These are phyloP conservation scores for Diabrotica undecimpunctata DNA, from an alignment of 1,140 invertebrate species.

Conservation along the genomic window DNA sequence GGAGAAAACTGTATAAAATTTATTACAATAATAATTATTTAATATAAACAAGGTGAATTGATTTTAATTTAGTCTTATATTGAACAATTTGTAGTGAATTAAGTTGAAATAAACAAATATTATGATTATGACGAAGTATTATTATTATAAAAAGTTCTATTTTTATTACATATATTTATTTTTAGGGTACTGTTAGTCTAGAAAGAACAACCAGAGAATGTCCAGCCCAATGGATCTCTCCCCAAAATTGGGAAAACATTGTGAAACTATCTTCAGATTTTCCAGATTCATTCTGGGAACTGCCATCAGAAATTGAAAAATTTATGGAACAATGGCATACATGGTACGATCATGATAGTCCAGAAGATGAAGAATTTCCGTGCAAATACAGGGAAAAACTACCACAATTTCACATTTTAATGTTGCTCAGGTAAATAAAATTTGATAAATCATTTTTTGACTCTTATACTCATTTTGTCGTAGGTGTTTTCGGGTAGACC, in stretches of 20 bases:
- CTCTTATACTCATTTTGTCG: too few species aligned
- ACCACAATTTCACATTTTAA: constrained; percentile 68
- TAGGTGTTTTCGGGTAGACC: constrained; percentile 80
- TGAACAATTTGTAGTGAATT: too few species aligned
- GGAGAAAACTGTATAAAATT: too few species aligned
- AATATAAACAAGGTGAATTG: too few species aligned
- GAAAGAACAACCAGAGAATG: constrained; percentile 66
- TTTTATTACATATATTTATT: not conserved
- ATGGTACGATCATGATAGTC: constrained; percentile 80
- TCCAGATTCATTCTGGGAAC: constrained; percentile 58
- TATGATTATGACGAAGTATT: too few species aligned
- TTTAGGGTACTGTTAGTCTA: constrained; percentile 64
- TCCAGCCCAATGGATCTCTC: constrained; percentile 67
- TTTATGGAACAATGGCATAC: constrained; percentile 64
- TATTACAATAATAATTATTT: too few species aligned
- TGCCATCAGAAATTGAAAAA: constrained; percentile 64
- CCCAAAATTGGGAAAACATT: constrained; percentile 76
- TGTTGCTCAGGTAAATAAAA: constrained; percentile 65
- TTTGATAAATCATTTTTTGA: too few species aligned
- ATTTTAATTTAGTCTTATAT: too few species aligned
- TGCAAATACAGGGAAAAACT: constrained; percentile 62
- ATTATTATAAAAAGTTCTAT: too few species aligned
- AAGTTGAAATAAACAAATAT: too few species aligned
- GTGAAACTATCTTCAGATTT: constrained; percentile 69
- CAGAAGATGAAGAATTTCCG: constrained; percentile 68